These are phyloP conservation scores for Lacanobia wlatinum DNA, from an alignment of 2,888 invertebrate genomes.

Conservation along the genomic window DNA sequence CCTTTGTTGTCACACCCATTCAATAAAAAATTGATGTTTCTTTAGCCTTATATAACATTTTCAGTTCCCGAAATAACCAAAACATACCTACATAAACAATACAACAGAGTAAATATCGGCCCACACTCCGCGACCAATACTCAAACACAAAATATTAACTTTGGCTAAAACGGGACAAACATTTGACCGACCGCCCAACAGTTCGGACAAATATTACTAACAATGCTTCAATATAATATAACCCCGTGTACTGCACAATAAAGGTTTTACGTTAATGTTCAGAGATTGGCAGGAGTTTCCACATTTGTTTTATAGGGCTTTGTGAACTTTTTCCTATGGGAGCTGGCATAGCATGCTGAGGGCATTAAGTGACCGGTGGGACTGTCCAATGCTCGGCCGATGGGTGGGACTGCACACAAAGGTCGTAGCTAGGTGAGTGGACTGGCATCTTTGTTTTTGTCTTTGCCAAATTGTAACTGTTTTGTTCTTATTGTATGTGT, in stretches of 20 bases:
- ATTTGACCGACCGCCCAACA: constrained; percentile 35
- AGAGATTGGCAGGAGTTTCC: neutral
- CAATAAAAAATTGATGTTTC: too few relatives aligned
- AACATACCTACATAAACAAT: constrained; percentile 26
- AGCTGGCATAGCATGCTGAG: too few relatives aligned
- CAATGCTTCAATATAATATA: constrained; percentile 15
- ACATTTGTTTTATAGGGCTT: neutral
- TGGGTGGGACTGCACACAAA: too few relatives aligned
- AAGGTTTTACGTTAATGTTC: neutral
- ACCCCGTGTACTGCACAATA: neutral
- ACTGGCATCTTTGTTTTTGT: too few relatives aligned
- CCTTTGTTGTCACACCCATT: too few relatives aligned
- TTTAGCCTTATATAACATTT: neutral
- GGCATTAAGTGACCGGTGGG: too few relatives aligned
- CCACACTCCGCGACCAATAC: constrained; percentile 16
- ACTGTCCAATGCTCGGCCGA: too few relatives aligned
- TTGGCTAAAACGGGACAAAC: constrained; percentile 23
- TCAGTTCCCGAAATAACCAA: neutral
- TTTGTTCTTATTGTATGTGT: too few relatives aligned
- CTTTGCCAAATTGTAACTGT: too few relatives aligned
- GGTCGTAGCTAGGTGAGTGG: too few relatives aligned
- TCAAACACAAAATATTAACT: constrained; percentile 43
- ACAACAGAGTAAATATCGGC: constrained; percentile 20
- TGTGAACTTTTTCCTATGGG: too few relatives aligned
- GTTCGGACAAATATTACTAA: constrained; percentile 17